These are phyloP conservation scores for Caenorhabditis latens DNA, from an alignment of 1,140 invertebrate species.

Conservation along the genomic window DNA sequence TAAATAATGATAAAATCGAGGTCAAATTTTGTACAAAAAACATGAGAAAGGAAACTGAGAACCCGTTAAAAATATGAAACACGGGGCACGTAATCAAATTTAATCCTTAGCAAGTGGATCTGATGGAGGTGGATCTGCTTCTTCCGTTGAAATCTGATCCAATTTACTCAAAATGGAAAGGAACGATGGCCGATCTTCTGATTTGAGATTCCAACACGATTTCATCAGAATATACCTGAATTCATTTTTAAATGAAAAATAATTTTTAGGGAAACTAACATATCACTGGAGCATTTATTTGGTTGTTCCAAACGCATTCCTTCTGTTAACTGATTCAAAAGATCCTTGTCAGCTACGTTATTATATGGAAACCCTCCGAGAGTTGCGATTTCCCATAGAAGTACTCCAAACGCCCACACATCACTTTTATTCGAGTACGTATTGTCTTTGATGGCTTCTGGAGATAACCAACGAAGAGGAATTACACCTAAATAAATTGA, in stretches of 20 bases:
- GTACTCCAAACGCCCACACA: slow-evolving; percentile 78
- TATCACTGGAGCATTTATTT: slow-evolving; percentile 56
- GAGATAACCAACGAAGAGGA: slow-evolving; percentile 62
- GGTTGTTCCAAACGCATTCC: slow-evolving; percentile 63
- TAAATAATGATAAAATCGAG: slow-evolving; percentile 22
- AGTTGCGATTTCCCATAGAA: slow-evolving; percentile 80
- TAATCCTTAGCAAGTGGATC: slow-evolving; percentile 13
- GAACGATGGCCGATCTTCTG: slow-evolving; percentile 53
- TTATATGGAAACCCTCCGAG: slow-evolving; percentile 80
- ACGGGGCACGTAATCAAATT: background rate
- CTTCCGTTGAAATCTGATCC: background rate
- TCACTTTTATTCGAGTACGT: slow-evolving; percentile 65
- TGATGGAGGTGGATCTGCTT: slow-evolving; percentile 16
- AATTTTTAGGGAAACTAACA: background rate
- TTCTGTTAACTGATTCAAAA: slow-evolving; percentile 55
- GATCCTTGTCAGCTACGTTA: slow-evolving; percentile 65
- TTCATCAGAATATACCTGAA: slow-evolving; percentile 55
- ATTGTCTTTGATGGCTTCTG: slow-evolving; percentile 65
- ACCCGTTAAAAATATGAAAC: slow-evolving; percentile 15
- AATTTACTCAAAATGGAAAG: slow-evolving; percentile 29
- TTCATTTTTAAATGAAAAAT: background rate
- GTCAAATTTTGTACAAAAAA: slow-evolving; percentile 21
- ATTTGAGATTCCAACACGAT: slow-evolving; percentile 44
- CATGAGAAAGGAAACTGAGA: background rate
- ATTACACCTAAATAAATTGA: slow-evolving; percentile 52